phyloP scores from a whole-genome alignment of 2,888 invertebrate genomes.

The Hemaris fuciformis region DNA sequence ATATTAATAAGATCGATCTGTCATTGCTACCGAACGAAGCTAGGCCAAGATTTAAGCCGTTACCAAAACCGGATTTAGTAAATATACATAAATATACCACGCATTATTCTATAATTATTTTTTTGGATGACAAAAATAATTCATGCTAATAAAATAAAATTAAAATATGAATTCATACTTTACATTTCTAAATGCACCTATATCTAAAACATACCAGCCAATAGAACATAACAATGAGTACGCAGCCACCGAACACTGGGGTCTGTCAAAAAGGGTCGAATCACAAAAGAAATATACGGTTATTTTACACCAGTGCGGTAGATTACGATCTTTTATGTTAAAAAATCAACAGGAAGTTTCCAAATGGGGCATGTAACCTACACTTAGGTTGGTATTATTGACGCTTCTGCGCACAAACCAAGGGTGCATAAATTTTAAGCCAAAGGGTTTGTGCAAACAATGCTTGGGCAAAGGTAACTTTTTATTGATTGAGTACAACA shows the following conservation, averaged over 20 bases:
- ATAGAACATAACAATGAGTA: conserved; percentile 55
- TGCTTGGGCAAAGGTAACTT: conserved; percentile 43
- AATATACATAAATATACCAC: too few species aligned
- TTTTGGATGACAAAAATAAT: neutral
- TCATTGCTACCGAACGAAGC: too few species aligned
- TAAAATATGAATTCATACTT: conserved; percentile 4
- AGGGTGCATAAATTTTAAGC: conserved; percentile 77
- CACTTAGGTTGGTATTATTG: conserved; percentile 72
- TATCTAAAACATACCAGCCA: conserved; percentile 31
- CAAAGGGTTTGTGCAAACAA: conserved; percentile 74
- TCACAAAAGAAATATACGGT: conserved; percentile 78
- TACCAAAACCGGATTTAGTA: too few species aligned
- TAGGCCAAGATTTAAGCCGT: too few species aligned
- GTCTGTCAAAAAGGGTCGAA: conserved; percentile 61
- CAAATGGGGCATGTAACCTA: conserved; percentile 81
- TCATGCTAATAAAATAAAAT: neutral
- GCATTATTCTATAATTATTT: too few species aligned
- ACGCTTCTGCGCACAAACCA: conserved; percentile 41
- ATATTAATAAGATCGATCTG: too few species aligned
- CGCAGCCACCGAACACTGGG: conserved; percentile 55
- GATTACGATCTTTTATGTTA: conserved; percentile 79
- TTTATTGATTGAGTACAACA: conserved; percentile 23
- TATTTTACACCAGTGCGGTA: conserved; percentile 80
- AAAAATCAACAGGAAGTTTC: conserved; percentile 80
- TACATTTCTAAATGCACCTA: neutral